phyloP scores from a whole-genome alignment of 2,888 invertebrate species.

The Esperia sulphurella region DNA sequence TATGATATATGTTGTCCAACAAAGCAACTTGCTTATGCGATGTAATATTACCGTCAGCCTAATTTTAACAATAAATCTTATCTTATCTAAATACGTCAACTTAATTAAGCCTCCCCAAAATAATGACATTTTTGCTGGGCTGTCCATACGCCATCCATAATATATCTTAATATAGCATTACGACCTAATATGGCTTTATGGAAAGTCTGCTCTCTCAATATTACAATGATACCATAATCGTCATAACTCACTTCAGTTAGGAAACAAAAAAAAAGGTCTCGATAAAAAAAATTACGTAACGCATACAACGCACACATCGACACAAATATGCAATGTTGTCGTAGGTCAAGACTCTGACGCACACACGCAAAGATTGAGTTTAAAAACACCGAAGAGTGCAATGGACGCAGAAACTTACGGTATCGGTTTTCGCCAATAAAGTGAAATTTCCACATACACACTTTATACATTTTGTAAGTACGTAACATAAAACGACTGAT shows the following conservation, averaged over 20 bases:
- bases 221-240: no score
- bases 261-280: neutral
- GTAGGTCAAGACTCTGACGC: conserved; percentile 39
- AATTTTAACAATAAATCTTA: no score
- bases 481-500: conserved; percentile 21
- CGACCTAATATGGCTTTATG: no score
- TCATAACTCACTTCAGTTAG: neutral
- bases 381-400: conserved; percentile 44
- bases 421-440: conserved; percentile 57
- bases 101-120: no score
- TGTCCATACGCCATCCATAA: no score
- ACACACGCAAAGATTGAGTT: conserved; percentile 22
- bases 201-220: no score
- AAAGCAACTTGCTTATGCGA: no score
- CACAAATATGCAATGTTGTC: conserved; percentile 25
- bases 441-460: conserved; percentile 29
- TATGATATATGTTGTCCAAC: no score
- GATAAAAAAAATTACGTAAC: conserved; percentile 43
- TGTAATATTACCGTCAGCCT: no score
- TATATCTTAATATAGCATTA: no score
- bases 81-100: no score
- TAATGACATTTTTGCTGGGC: no score
- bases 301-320: conserved; percentile 29
- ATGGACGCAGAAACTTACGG: conserved; percentile 43
- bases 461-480: conserved; percentile 1